Base-by-base conservation (phyloP, 2,113 vertebrate genomes). In the Vireo altiloquus region DNA sequence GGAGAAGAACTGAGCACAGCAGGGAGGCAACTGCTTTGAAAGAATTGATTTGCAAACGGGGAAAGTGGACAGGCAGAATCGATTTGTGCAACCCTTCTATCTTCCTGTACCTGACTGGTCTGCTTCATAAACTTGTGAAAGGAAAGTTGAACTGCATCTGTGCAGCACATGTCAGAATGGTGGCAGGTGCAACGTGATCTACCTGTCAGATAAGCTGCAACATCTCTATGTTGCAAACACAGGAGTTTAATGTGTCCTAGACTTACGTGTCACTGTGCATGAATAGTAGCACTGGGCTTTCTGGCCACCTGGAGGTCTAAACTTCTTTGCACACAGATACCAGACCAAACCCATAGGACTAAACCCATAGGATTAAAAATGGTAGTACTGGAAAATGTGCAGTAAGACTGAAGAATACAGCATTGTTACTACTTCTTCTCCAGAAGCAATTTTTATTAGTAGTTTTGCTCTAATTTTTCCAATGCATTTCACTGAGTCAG, bases 181-280 rank as follows among this genome's bases (percentile, higher is more conserved):
- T 53, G 56, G 25, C 25, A 75, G 30, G 49, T 49, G 12, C 50
- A 74, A 24, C 0, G 0, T 40, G 35, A 60, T 47, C 24, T 4
- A n/a, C 46, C 46, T 63, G 17, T 44, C 54, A 78, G 56, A 71
- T 35, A 64, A 72, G 10, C 33, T 72, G 65, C 28, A 77, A 87
- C 13, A 5, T 21, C 14, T 27, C 47, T 56, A 21, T 39, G 11
- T 49, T 85, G 28, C 0, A 0, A n/a, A n/a, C 15, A 4, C 13
- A 33, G 46, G 15, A 78, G 24, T 56, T 85, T 61, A 78, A 47
- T 15, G 7, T 25, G 8, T 65, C 80, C 52, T 72, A 42, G 30
- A 68, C 40, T 64, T 47, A 39, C 4, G 19, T 0, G 0, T 50
- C 56, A 59, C 23, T 31, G 25, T 42, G 19, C 31, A 40, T n/a